Conservation (phyloP, 2,888 invertebrate genomes). For the Tetranychus truncatus region DNA sequence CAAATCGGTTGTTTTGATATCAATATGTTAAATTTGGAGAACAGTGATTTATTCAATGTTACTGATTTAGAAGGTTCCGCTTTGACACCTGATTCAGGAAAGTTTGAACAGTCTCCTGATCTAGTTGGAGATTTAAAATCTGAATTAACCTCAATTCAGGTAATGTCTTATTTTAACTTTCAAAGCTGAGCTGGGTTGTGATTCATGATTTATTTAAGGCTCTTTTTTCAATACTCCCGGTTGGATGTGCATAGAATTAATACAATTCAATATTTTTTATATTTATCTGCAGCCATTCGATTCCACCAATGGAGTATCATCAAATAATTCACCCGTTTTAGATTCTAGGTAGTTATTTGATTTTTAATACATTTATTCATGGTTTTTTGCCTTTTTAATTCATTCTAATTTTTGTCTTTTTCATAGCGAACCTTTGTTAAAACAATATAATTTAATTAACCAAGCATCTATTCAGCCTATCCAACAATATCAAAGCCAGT, state of each 20-base stretch:
- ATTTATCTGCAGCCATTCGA: not conserved
- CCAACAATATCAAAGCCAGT: not conserved
- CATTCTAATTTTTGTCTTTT: not conserved
- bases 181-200: too few species aligned
- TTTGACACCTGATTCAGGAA: not conserved
- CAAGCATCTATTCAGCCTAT: not conserved
- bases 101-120: not conserved
- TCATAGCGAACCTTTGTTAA: not conserved
- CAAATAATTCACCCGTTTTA: not conserved
- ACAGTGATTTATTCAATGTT: constrained; percentile 9
- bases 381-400: not conserved
- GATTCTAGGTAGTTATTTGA: not conserved
- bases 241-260: too few species aligned
- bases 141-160: not conserved
- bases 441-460: not conserved
- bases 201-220: too few species aligned
- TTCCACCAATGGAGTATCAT: not conserved
- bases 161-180: not conserved
- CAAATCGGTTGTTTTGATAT: constrained; percentile 15
- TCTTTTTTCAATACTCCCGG: too few species aligned
- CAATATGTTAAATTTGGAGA: constrained; percentile 9
- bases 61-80: not conserved
- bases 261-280: too few species aligned
- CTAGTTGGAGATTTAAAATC: not conserved
- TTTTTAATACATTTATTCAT: not conserved